Evolutionary conservation across 2,888 invertebrate species (phyloP), one percentile per base, ranked within the genome.

Genomic region (Orthosia gothica): DNA sequence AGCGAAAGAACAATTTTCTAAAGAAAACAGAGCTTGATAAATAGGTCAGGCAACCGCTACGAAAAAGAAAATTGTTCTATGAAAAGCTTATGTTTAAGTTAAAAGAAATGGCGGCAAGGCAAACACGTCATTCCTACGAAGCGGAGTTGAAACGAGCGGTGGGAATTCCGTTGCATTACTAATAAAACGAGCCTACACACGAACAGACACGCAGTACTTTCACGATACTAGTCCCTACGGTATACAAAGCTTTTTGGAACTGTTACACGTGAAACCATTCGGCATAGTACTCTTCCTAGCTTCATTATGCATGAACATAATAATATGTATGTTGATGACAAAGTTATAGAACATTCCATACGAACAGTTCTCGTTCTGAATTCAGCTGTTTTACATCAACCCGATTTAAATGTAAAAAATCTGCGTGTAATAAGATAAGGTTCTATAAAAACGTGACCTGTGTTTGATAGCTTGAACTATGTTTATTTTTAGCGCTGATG

Each of bases 141-240:
- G 74, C 70, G 69, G 65, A 72, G 74, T 77, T 72, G 71, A 69
- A 83, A 76, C 57, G 67, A 80, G 76, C 78, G 49, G 55, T 74
- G 83, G 81, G 74, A 87, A 82, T 87, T 80, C 83, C 75, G 63
- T 78, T 78, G 79, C 80, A 82, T 87, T 82, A 87, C 80, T 87
- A 87, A 85, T 87, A 85, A 87, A 86, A 82, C 72, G 69, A 58
- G 74, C 74, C 50, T 73, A 78, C 78, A 85, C 63, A 77, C 71
- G 65, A 67, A 62, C 71, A 74, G 70, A 71, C 76, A 71, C 66
- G 74, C 70, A 76, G 71, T 74, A 72, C 78, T 74, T 72, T 82
- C 78, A 84, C 72, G 74, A 82, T 65, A 69, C 58, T 64, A 40
- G n/a, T 65, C 70, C 66, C 68, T 68, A 61, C 50, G 71, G 82